These are phyloP conservation scores for Megaceryle torquata DNA, from an alignment of 2,113 vertebrate species.

Conservation along the genomic window DNA sequence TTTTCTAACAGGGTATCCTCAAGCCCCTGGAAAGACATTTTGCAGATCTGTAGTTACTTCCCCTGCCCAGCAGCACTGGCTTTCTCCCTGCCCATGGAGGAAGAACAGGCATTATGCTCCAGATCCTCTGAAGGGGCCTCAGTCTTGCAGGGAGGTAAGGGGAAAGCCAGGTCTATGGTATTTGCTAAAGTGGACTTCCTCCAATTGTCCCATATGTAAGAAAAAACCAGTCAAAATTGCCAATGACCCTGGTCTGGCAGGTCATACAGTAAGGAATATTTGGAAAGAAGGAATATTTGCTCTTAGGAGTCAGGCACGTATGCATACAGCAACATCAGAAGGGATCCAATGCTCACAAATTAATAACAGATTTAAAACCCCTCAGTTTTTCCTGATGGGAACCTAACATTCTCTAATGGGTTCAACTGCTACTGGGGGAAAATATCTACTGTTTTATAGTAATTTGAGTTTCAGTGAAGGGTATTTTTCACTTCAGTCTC, in stretches of 20 bases:
- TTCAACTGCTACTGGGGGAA: not conserved
- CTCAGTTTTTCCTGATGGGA: not conserved
- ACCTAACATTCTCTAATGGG: not conserved
- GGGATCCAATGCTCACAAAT: not conserved
- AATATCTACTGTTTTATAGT: constrained; percentile 1
- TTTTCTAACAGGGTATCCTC: not conserved
- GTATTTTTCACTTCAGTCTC: constrained; percentile 15
- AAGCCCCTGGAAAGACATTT: not conserved
- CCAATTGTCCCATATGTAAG: not conserved
- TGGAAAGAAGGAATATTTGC: not conserved
- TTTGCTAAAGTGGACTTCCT: not conserved
- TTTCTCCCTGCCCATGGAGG: not conserved
- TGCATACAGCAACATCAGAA: not conserved
- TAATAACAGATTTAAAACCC: not conserved
- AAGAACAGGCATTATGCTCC: not conserved
- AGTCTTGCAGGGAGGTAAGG: not conserved
- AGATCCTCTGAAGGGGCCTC: not conserved
- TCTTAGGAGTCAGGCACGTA: not conserved
- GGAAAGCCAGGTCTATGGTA: not conserved
- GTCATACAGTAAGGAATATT: not conserved
- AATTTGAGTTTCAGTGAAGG: not conserved
- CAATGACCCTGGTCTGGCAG: not conserved
- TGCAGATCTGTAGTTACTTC: not conserved
- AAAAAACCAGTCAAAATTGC: not conserved
- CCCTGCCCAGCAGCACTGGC: not conserved